Evolutionary conservation across 2,888 invertebrate species (phyloP).

Genomic region (Drosophila sordidula): DNA sequence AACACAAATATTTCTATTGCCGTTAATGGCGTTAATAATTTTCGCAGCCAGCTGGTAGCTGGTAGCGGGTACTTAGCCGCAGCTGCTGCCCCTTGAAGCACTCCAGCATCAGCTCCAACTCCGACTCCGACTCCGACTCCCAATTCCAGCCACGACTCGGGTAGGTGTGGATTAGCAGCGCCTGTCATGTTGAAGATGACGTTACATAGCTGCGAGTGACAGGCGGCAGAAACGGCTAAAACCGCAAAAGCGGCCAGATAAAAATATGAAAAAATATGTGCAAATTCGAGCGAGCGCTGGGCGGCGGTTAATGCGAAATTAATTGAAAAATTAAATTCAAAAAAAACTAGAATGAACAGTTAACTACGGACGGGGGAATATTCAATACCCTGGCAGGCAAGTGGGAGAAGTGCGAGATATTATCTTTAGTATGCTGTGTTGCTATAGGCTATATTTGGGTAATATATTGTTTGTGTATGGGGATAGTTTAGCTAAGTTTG

Average conservation of each 20-base stretch:
- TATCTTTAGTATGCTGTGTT: too few species aligned
- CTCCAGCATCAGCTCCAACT: neutral
- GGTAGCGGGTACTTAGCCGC: slow-evolving; percentile 8
- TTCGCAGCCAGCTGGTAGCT: slow-evolving; percentile 38
- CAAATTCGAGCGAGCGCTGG: slow-evolving; percentile 29
- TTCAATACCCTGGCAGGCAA: neutral
- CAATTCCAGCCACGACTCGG: slow-evolving; percentile 5
- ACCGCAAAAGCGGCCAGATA: slow-evolving; percentile 18
- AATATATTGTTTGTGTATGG: too few species aligned
- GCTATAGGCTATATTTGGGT: too few species aligned
- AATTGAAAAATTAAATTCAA: slow-evolving; percentile 65
- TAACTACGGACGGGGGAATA: neutral
- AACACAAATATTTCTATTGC: slow-evolving; percentile 81
- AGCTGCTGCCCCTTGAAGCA: slow-evolving; percentile 44
- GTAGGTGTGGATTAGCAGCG: slow-evolving; percentile 77
- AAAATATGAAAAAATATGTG: slow-evolving; percentile 29
- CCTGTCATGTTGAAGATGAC: slow-evolving; percentile 80
- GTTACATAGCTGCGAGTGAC: slow-evolving; percentile 80
- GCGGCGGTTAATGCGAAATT: slow-evolving; percentile 73
- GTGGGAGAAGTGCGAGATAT: neutral
- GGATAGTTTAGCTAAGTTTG: too few species aligned
- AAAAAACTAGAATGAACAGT: neutral
- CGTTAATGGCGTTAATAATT: slow-evolving; percentile 82
- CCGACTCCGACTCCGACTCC: neutral
- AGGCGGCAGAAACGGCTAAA: slow-evolving; percentile 50